A percentile compares a stretch with the other conserved stretches of the same genome.
phyloP scores from a whole-genome alignment of 2,113 vertebrate species.

The Lonchura striata region DNA sequence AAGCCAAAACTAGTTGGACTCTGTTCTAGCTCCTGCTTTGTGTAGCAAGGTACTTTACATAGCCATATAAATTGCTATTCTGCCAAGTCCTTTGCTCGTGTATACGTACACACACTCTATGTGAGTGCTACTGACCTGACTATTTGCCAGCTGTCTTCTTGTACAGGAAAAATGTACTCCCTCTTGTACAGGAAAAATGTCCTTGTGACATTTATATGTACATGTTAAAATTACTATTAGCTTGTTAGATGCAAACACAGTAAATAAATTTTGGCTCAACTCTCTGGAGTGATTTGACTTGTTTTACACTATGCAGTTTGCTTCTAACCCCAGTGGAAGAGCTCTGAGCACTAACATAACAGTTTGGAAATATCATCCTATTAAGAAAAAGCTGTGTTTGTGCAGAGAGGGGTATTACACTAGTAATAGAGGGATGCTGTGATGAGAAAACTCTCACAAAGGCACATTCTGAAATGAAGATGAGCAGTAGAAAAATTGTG shows the following conservation, averaged over 20 bases:
- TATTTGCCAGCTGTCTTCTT: background rate
- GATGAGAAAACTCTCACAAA: background rate
- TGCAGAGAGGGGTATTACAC: background rate
- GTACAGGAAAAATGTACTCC: background rate
- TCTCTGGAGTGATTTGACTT: background rate
- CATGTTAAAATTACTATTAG: background rate
- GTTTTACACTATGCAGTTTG: background rate
- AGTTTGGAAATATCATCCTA: background rate
- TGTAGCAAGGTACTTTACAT: background rate
- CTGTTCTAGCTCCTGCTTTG: background rate
- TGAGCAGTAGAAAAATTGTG: background rate
- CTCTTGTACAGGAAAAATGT: background rate
- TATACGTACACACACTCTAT: fast-evolving
- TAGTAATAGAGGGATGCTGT: background rate
- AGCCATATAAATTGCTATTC: background rate
- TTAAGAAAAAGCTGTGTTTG: background rate
- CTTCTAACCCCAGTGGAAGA: background rate
- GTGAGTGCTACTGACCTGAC: background rate
- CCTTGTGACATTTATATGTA: background rate
- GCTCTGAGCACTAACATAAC: background rate
- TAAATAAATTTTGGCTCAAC: background rate
- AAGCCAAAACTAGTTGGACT: background rate
- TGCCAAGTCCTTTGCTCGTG: background rate
- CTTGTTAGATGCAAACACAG: background rate
- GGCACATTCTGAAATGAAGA: background rate